phyloP scores from a whole-genome alignment of 2,113 vertebrate genomes.

The Panthera tigris region DNA sequence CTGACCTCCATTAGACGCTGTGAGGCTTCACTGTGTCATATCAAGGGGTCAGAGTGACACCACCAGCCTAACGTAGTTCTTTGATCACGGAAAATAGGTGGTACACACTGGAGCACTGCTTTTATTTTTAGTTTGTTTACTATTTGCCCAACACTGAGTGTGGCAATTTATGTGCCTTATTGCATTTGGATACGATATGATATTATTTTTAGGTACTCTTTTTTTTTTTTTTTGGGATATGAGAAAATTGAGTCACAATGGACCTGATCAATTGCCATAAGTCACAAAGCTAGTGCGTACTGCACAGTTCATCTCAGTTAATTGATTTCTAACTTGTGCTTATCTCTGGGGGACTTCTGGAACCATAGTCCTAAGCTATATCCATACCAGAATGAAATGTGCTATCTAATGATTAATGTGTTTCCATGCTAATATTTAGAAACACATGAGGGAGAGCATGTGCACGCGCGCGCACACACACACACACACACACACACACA shows the following conservation, averaged over 20 bases:
- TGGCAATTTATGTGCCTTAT: background rate
- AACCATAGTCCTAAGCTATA: background rate
- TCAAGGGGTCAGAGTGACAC: background rate
- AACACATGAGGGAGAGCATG: background rate
- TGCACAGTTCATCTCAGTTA: background rate
- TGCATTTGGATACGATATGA: background rate
- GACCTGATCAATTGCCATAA: background rate
- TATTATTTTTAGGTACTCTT: background rate
- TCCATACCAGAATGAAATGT: background rate
- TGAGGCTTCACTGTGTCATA: background rate
- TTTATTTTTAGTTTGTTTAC: background rate
- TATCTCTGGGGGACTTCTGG: background rate
- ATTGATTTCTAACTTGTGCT: background rate
- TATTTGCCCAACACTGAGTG: background rate
- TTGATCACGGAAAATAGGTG: background rate
- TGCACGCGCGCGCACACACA: background rate
- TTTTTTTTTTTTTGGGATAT: background rate
- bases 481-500: background rate
- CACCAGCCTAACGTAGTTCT: background rate
- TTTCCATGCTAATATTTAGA: background rate
- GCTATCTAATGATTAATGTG: background rate
- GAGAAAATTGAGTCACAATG: background rate
- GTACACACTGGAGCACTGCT: background rate
- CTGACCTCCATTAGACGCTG: background rate
- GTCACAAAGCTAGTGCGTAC: background rate